Evolutionary conservation across 2,113 vertebrate species (phyloP), one percentile per base, ranked within the genome.

Genomic region (Pyxicephalus adspersus): DNA sequence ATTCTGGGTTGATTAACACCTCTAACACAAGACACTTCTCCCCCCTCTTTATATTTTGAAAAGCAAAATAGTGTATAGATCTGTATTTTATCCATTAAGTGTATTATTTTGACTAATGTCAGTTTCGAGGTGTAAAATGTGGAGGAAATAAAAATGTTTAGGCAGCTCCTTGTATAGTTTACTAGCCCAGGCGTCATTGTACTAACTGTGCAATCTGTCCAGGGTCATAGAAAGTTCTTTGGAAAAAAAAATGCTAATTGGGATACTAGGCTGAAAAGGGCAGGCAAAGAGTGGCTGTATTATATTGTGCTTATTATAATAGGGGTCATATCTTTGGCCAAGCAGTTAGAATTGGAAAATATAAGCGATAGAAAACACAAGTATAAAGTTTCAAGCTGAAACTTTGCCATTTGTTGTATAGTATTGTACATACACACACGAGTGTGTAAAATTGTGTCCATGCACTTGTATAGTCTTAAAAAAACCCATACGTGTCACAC

Each of bases 11-110:
- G 81, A 60, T 68, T 76, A 52, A 25, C 57, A 73, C 58, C n/a
- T 52, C 7, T 54, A 77, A 65, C 22, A 63, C 31, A 66, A 38
- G 73, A 51, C 83, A 76, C 9, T 6, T 13, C 38, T 9, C 34
- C 26, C 28, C 54, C 83, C 83, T 83, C 86, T 81, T n/a, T 45
- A 68, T 83, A 85, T 81, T 83, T 83, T 31, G 60, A 81, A n/a
- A 88, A 85, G 90, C 90, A 91, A 90, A 89, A 51, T 28, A n/a
- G 22, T 51, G 75, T 84, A 17, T 78, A 77, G 82, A 57, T 68
- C 83, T 73, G 63, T 77, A 61, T 74, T 70, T 63, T 81, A 71
- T 76, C 80, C 66, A n/a, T 28, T 31, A 1, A 77, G 63, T 64
- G 71, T 74, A 83, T 77, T 78, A 68, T 87, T 70, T 80, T 84